phyloP scores from a whole-genome alignment of 2,797 vertebrate species.

The Heterohyrax brucei region DNA sequence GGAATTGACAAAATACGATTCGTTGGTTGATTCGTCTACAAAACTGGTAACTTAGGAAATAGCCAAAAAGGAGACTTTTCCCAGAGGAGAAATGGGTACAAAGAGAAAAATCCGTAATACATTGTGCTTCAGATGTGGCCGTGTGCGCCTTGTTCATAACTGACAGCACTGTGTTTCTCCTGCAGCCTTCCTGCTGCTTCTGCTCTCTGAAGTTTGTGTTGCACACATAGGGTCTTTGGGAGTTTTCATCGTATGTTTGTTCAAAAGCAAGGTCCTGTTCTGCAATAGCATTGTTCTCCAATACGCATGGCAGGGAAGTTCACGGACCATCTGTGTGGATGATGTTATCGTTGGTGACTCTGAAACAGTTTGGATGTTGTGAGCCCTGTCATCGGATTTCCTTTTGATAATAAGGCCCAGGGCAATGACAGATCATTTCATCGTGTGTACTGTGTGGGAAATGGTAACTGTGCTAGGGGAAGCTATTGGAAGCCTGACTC shows the following conservation, averaged over 20 bases:
- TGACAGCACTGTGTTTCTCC: slow-evolving; percentile 36
- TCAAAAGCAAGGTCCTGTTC: slow-evolving; percentile 66
- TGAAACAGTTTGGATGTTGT: not conserved
- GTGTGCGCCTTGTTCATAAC: slow-evolving; percentile 45
- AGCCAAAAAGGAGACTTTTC: slow-evolving; percentile 54
- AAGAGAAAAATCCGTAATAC: slow-evolving; percentile 28
- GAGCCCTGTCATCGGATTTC: slow-evolving; percentile 29
- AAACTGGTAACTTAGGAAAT: not conserved
- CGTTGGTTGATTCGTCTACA: not conserved
- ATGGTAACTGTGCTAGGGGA: not conserved
- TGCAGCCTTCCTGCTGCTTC: slow-evolving; percentile 42
- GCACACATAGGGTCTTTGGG: not conserved
- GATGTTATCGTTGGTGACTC: slow-evolving; percentile 37
- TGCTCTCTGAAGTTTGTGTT: slow-evolving; percentile 53
- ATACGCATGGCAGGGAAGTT: slow-evolving; percentile 57
- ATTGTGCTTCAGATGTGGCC: slow-evolving; percentile 50
- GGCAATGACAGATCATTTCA: not conserved
- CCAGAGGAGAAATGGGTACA: slow-evolving; percentile 55
- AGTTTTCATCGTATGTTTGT: slow-evolving; percentile 36
- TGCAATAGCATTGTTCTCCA: slow-evolving; percentile 43
- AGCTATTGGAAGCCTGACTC: slow-evolving; percentile 4
- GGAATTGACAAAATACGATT: slow-evolving; percentile 31
- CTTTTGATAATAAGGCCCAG: slow-evolving; percentile 10
- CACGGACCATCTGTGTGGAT: slow-evolving; percentile 34
- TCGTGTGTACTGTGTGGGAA: not conserved